Evolutionary conservation across 2,888 invertebrate genomes (phyloP).

Genomic region (Seira musarum): DNA sequence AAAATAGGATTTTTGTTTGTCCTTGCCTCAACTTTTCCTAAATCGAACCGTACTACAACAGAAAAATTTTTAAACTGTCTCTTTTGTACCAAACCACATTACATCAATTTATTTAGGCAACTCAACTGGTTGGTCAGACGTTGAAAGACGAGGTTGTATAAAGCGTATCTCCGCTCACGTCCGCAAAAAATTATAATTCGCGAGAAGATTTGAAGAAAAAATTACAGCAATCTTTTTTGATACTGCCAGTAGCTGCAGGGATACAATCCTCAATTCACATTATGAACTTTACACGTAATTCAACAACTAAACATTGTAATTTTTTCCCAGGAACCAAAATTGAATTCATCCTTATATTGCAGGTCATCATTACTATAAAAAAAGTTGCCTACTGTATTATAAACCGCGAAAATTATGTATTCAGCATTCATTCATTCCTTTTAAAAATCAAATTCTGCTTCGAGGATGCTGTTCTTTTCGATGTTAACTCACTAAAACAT

Average conservation of each 20-base stretch:
- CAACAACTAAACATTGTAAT: conserved; percentile 36
- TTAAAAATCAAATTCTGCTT: conserved; percentile 5
- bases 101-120: conserved; percentile 29
- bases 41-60: conserved; percentile 32
- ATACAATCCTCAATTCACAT: conserved; percentile 9
- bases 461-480: conserved; percentile 5
- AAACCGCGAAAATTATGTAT: conserved; percentile 24
- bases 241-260: conserved; percentile 30
- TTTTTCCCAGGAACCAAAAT: conserved; percentile 24
- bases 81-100: conserved; percentile 31
- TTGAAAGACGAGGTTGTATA: conserved; percentile 19
- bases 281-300: conserved; percentile 33
- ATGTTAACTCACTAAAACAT: conserved; percentile 29
- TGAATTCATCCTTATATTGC: conserved; percentile 14
- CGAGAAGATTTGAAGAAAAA: neutral
- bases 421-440: conserved; percentile 41
- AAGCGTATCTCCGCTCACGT: conserved; percentile 60
- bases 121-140: conserved; percentile 6
- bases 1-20: conserved; percentile 24
- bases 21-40: conserved; percentile 33
- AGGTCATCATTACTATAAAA: neutral
- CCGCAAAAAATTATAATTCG: conserved; percentile 7
- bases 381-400: neutral
- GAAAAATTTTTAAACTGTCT: conserved; percentile 17
- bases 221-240: neutral